phyloP scores from a whole-genome alignment of 2,797 vertebrate species.

The Sebastes minor region DNA sequence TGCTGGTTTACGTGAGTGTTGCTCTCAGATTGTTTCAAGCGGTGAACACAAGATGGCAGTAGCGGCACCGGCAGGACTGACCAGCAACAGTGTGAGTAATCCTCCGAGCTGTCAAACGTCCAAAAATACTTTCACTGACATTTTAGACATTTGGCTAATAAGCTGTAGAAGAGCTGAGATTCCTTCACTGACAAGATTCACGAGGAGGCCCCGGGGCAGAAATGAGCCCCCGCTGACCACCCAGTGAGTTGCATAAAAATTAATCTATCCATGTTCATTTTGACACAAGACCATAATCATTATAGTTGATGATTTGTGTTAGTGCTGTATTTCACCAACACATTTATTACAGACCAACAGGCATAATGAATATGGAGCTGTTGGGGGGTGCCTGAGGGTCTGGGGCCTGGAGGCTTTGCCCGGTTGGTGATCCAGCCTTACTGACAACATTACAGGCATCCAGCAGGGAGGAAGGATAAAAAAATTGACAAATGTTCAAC shows the following conservation, averaged over 20 bases:
- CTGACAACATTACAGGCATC: background rate
- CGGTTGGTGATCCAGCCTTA: background rate
- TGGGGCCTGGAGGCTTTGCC: background rate
- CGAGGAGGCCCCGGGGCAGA: too few relatives aligned
- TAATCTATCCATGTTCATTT: background rate
- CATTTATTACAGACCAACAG: background rate
- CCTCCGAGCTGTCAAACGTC: background rate
- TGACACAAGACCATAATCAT: background rate
- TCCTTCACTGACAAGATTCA: background rate
- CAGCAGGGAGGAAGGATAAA: background rate
- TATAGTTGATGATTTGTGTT: background rate
- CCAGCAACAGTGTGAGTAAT: background rate
- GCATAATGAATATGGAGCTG: background rate
- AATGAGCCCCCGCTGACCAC: background rate
- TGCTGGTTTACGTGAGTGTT: background rate
- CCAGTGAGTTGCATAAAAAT: background rate
- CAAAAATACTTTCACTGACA: background rate
- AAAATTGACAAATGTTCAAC: too few relatives aligned
- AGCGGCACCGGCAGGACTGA: conserved; percentile 5
- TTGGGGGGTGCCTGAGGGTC: background rate
- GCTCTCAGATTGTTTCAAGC: background rate
- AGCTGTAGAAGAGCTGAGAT: background rate
- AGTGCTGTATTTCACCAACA: background rate
- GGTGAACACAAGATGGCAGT: conserved; percentile 49
- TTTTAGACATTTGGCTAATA: background rate